Base-by-base conservation (phyloP, 2,888 invertebrate species). In the Euplagia quadripunctaria region DNA sequence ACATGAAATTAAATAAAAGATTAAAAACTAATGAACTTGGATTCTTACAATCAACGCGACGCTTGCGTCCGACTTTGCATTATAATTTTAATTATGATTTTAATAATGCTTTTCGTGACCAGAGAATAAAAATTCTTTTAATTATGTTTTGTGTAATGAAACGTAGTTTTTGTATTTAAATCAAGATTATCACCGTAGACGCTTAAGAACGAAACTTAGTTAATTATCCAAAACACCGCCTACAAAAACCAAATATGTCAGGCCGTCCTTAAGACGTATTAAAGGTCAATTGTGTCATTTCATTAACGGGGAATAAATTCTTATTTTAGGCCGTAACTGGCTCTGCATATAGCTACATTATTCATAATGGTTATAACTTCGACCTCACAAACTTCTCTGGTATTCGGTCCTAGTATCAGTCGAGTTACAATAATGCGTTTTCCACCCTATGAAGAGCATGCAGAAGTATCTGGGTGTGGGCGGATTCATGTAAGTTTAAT, bases 381-480 rank as follows among this genome's bases (percentile, higher is more conserved):
- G 31, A 31, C 31, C 2, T 31, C 31, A 31, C 20, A 20, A 3
- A 63, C 6, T 11, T 16, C 61, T 16, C 16, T 72, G 14, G 3
- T 1, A 8, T 68, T 68, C 14, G 41, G 58, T 63, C 12, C 41
- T 9, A 14, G 8, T 11, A 49, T 68, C 17, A 67, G 68, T 20
- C 67, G 67, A 61, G 63, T 72, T 6, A 51, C 67, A 20, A 20
- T 72, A 16, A 72, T 68, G 72, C 6, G 9, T 16, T 8, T 63
- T 16, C 67, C 72, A 43, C 68, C 72, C 0, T 61, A 63, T 41
- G 41, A 52, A 49, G 67, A 67, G n/a, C 41, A 7, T 17, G 72
- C 63, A 42, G 20, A 43, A n/a, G 9, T 72, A 20, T 42, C 67
- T 52, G 72, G 72, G 9, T 68, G 72, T 68, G 72, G 58, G 4